phyloP scores from a whole-genome alignment of 2,888 invertebrate species.

The Julus scanicus region DNA sequence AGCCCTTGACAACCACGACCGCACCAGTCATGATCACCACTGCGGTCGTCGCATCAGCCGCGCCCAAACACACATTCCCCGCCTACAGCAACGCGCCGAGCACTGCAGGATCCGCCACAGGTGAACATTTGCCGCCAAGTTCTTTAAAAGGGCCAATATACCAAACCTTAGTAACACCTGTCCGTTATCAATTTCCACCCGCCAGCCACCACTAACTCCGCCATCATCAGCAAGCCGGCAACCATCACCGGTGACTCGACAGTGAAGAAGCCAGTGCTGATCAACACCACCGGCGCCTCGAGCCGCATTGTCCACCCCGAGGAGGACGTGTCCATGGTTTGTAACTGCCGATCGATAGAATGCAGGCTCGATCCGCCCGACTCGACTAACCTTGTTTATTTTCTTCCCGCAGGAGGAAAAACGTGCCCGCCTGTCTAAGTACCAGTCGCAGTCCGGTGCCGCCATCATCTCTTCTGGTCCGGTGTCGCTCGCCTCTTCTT shows the following conservation, averaged over 20 bases:
- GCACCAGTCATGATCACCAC: constrained; percentile 47
- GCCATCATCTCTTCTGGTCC: constrained; percentile 59
- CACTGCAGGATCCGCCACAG: constrained; percentile 62
- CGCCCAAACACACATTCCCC: constrained; percentile 79
- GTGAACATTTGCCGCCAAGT: constrained; percentile 65
- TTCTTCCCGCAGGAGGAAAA: constrained; percentile 76
- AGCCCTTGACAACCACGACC: constrained; percentile 56
- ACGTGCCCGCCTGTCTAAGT: constrained; percentile 77
- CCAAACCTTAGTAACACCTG: no score
- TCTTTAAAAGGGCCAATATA: neutral
- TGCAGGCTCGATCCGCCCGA: no score
- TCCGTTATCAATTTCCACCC: neutral
- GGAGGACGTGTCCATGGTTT: constrained; percentile 84
- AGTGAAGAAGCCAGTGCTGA: constrained; percentile 67
- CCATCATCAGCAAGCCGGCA: constrained; percentile 50
- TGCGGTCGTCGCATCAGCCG: constrained; percentile 54
- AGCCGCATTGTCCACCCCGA: constrained; percentile 93
- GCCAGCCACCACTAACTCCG: constrained; percentile 39
- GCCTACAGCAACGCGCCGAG: constrained; percentile 71
- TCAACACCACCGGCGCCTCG: constrained; percentile 83
- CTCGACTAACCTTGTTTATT: no score
- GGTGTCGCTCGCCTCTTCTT: constrained; percentile 64
- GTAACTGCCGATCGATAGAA: constrained; percentile 60
- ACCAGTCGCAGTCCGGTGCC: constrained; percentile 66
- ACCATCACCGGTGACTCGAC: constrained; percentile 61